Conservation (phyloP, 2,888 invertebrate genomes). For the Nomada ferruginata region DNA sequence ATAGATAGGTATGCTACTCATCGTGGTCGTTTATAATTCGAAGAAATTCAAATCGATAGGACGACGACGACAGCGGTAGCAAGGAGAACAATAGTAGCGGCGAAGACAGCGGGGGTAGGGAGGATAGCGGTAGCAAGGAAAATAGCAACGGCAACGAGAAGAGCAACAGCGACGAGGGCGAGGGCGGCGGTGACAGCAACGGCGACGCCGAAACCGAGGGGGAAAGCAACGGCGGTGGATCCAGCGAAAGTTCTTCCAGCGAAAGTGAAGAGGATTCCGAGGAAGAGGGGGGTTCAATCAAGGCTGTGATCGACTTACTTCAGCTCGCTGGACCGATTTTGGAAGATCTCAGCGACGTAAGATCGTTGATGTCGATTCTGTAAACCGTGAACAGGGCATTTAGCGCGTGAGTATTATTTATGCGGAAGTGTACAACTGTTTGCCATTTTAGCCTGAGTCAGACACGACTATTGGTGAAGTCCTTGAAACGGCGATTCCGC, state of each 20-base stretch:
- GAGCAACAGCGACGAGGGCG: constrained; percentile 22
- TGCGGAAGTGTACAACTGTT: too few relatives aligned
- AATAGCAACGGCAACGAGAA: constrained; percentile 13
- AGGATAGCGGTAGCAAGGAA: background rate
- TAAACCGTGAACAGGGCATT: background rate
- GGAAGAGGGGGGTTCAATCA: constrained; percentile 75
- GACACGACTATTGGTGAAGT: constrained; percentile 78
- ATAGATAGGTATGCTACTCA: too few relatives aligned
- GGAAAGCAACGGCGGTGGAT: constrained; percentile 27
- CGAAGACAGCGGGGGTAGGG: background rate
- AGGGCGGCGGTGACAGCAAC: constrained; percentile 28
- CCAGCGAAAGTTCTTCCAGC: constrained; percentile 5
- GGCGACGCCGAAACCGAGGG: constrained; percentile 33
- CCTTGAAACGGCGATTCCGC: constrained; percentile 75
- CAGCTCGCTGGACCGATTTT: constrained; percentile 79
- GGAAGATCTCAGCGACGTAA: constrained; percentile 82
- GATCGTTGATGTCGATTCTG: constrained; percentile 17
- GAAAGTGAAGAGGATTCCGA: constrained; percentile 49
- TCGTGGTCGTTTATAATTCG: background rate
- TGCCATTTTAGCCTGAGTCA: constrained; percentile 77
- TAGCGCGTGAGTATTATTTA: background rate
- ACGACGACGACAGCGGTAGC: constrained; percentile 14
- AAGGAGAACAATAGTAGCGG: background rate
- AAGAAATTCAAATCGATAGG: background rate
- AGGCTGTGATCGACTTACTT: constrained; percentile 76